Percentiles rank a stretch among this genome's conserved stretches.
These are phyloP conservation scores for Sceloporus undulatus DNA, from an alignment of 2,113 vertebrate genomes.

Conservation along the genomic window DNA sequence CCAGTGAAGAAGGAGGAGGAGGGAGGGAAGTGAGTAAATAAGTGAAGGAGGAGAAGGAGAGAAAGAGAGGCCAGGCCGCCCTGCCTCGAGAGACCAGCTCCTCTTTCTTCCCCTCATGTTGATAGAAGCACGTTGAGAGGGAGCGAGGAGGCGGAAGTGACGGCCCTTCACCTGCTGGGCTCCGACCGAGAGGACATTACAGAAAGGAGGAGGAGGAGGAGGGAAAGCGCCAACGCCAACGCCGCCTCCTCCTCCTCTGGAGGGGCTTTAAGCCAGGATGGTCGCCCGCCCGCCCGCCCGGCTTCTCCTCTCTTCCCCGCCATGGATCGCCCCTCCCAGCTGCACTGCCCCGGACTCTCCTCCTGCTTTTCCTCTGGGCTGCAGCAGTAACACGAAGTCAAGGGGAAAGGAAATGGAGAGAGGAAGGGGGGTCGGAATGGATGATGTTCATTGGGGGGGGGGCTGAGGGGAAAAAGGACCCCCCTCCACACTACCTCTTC, in stretches of 20 bases:
- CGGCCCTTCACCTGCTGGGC: slow-evolving; percentile 48
- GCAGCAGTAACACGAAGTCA: too few relatives aligned
- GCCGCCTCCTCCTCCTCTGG: background rate
- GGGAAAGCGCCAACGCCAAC: background rate
- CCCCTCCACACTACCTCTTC: background rate
- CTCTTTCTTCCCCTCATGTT: background rate
- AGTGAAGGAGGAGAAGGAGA: too few relatives aligned
- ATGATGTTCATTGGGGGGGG: background rate
- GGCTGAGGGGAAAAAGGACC: too few relatives aligned
- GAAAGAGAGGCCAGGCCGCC: background rate
- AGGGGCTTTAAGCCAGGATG: background rate
- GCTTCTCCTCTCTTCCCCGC: background rate
- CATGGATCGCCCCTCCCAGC: slow-evolving; percentile 22
- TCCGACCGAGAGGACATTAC: background rate
- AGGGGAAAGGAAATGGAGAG: background rate
- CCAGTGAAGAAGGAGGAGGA: too few relatives aligned
- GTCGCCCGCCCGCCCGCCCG: background rate
- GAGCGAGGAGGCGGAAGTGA: slow-evolving; percentile 43
- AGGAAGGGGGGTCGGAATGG: background rate
- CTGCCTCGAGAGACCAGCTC: background rate
- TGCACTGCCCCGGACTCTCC: background rate
- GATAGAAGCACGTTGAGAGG: background rate
- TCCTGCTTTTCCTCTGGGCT: slow-evolving; percentile 33
- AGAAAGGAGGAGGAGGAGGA: background rate
- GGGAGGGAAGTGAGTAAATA: too few relatives aligned